Base-by-base conservation (phyloP, 2,113 vertebrate genomes). In the Aspidoscelis tigris region DNA sequence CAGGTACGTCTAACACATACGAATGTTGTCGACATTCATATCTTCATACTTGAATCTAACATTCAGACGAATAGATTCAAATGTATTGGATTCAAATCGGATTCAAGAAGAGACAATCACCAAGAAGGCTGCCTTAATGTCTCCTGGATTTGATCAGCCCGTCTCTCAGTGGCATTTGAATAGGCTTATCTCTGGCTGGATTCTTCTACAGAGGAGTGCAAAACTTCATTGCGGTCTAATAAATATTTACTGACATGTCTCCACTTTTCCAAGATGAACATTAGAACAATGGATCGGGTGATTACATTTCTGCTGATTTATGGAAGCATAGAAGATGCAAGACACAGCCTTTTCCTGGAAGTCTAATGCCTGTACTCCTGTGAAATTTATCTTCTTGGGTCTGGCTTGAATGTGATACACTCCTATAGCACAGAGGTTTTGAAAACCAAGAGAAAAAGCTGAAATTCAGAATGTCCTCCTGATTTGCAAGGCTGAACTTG, bases 401-500 rank as follows among this genome's bases (percentile, higher is more conserved):
- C 92, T 92, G 91, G 93, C 92, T 89, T 91, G 92, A 89, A 89
- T 89, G 77, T 53, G 91, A 90, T 81, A 47, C 79, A 87, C 93
- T 92, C 94, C 93, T 95, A 94, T 91, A 84, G 89, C 92, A 87
- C 90, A 89, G 94, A 95, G 20, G 20, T 79, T 94, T 91, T 92
- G 91, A 94, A 95, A 92, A 85, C 93, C 7, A n/a, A n/a, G n/a
- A 14, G 2, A 33, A 69, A n/a, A 12, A 12, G 24, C 8, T 12
- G 0, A 69, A 33, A 14, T n/a, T 12, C 24, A n/a, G 26, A 14
- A 50, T 50, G 47, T 50, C 47, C 8, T 50, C 47, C 47, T 50
- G 8, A 9, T 50, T 50, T 50, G 8, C 8, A 50, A 6, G 47
- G 47, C 8, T 50, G 47, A 50, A 50, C 5, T 50, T 50, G 5